Percentiles rank a stretch among this genome's conserved stretches.
Evolutionary conservation across 2,113 vertebrate genomes (phyloP).

Genomic region (Paradoxurus hermaphroditus): DNA sequence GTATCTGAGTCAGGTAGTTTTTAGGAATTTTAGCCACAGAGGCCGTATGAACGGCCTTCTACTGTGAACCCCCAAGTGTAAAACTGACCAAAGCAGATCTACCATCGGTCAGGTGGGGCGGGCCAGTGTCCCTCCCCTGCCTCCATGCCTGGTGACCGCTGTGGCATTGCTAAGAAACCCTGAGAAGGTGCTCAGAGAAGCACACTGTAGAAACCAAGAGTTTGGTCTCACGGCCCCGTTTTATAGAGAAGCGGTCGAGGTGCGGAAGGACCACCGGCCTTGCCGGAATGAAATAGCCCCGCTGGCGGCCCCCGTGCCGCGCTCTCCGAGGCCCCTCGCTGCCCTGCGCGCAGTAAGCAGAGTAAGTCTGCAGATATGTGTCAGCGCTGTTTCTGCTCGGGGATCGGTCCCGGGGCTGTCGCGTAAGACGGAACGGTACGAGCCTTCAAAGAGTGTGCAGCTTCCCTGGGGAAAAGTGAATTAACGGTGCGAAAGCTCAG

Average conservation of each 20-base stretch:
- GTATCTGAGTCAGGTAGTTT: background rate
- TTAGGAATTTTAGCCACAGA: background rate
- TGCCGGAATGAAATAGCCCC: no score
- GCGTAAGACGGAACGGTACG: background rate
- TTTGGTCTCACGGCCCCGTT: background rate
- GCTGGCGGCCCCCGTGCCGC: rapidly evolving
- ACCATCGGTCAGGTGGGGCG: background rate
- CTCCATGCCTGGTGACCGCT: background rate
- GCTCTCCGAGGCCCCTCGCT: background rate
- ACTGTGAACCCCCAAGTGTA: background rate
- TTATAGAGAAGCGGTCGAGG: background rate
- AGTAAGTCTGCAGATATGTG: background rate
- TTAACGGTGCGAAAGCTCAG: background rate
- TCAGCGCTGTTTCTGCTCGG: background rate
- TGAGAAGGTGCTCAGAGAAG: background rate
- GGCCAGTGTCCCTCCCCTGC: background rate
- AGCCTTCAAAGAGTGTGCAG: background rate
- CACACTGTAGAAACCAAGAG: background rate
- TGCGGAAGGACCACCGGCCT: background rate
- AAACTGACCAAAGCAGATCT: background rate
- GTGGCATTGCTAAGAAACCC: background rate
- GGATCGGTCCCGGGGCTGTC: background rate
- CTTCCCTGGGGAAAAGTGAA: background rate
- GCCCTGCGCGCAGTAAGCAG: background rate
- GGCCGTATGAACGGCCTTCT: background rate